These are phyloP conservation scores for Leptinotarsa juncta DNA, from an alignment of 2,888 invertebrate genomes.

Conservation along the genomic window DNA sequence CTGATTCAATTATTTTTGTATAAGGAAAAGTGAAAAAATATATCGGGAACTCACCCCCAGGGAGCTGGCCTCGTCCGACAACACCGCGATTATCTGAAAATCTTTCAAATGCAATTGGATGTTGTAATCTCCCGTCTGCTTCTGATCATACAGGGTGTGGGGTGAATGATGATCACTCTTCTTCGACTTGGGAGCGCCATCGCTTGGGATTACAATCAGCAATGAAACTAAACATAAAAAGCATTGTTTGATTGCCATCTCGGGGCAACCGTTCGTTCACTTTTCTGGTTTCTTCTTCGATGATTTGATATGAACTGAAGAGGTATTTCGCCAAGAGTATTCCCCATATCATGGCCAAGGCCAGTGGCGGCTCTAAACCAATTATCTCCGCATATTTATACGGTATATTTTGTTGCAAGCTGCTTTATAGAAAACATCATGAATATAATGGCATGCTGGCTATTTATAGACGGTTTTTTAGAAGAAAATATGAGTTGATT, in stretches of 20 bases:
- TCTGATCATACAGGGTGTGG: slow-evolving; percentile 72
- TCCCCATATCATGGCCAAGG: slow-evolving; percentile 25
- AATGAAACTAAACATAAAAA: slow-evolving; percentile 27
- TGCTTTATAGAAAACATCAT: not conserved
- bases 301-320: slow-evolving; percentile 43
- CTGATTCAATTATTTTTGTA: too few species aligned
- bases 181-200: slow-evolving; percentile 46
- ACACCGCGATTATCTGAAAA: slow-evolving; percentile 77
- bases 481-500: too few species aligned
- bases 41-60: slow-evolving; percentile 69
- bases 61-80: slow-evolving; percentile 72
- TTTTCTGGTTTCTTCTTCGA: slow-evolving; percentile 32
- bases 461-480: not conserved
- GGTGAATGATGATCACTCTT: slow-evolving; percentile 37
- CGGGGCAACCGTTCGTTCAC: slow-evolving; percentile 23
- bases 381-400: not conserved
- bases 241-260: slow-evolving; percentile 33
- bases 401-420: slow-evolving; percentile 3
- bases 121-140: slow-evolving; percentile 83
- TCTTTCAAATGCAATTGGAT: slow-evolving; percentile 84
- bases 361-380: slow-evolving; percentile 34
- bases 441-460: not conserved
- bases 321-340: slow-evolving; percentile 34
- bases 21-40: not conserved
- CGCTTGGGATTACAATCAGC: slow-evolving; percentile 24